These are phyloP conservation scores for Laothoe populi DNA, from an alignment of 2,888 invertebrate genomes.

Conservation along the genomic window DNA sequence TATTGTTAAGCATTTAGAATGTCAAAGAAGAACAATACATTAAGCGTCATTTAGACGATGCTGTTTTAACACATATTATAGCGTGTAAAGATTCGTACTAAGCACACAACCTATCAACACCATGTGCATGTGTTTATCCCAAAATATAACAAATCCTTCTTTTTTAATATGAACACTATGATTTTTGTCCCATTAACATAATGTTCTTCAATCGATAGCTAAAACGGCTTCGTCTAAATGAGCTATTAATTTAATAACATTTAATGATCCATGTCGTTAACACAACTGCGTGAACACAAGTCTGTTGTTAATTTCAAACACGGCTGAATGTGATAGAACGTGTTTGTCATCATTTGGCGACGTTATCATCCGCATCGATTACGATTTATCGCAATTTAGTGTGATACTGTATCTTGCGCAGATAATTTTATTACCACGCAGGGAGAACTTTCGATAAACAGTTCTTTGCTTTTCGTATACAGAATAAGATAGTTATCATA, in stretches of 20 bases:
- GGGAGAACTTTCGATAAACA: neutral
- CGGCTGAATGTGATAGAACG: neutral
- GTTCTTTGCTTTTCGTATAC: neutral
- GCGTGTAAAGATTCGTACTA: no score
- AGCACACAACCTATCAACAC: no score
- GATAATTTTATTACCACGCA: neutral
- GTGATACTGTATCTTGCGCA: slow-evolving; percentile 7
- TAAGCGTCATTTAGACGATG: no score
- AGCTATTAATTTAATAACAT: neutral
- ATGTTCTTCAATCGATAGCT: no score
- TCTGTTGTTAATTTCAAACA: neutral
- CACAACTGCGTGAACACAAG: neutral
- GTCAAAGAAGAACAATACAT: no score
- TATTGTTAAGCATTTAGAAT: no score
- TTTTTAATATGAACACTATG: no score
- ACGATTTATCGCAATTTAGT: neutral
- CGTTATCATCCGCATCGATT: slow-evolving; percentile 13
- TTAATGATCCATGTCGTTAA: neutral
- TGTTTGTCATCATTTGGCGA: slow-evolving; percentile 1
- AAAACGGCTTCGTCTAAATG: neutral
- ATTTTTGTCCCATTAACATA: no score
- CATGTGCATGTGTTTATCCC: no score
- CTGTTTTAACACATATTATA: no score
- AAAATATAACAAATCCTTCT: no score
- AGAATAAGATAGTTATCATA: neutral